Evolutionary conservation across 2,888 invertebrate species (phyloP).

Genomic region (Plagodis dolabraria): DNA sequence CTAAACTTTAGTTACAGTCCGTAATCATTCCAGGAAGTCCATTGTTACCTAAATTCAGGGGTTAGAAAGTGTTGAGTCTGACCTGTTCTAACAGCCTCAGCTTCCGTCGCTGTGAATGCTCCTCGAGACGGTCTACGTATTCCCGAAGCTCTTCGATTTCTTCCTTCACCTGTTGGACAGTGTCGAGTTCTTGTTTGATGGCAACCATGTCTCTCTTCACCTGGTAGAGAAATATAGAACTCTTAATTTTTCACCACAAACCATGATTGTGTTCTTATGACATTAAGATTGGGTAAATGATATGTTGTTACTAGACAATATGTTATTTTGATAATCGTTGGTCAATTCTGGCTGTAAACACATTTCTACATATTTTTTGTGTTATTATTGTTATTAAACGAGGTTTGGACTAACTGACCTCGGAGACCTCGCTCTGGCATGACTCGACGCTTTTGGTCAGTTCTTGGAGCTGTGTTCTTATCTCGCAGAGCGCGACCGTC

Average conservation of each 20-base stretch:
- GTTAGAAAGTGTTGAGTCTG: conserved; percentile 46
- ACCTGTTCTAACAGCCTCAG: conserved; percentile 97
- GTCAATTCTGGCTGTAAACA: too few relatives aligned
- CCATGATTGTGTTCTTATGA: too few relatives aligned
- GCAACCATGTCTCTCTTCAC: conserved; percentile 98
- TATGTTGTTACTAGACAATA: neutral
- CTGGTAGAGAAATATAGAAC: conserved; percentile 56
- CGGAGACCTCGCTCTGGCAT: conserved; percentile 97
- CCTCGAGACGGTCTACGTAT: conserved; percentile 96
- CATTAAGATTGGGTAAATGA: too few relatives aligned
- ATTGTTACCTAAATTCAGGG: neutral
- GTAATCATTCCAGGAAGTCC: too few relatives aligned
- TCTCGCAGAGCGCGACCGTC: conserved; percentile 96
- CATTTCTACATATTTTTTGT: too few relatives aligned
- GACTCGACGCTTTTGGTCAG: conserved; percentile 97
- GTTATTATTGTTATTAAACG: too few relatives aligned
- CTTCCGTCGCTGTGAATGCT: conserved; percentile 95
- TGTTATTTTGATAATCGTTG: neutral
- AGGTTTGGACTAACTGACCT: conserved; percentile 78
- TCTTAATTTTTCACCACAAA: neutral
- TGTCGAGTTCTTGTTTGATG: conserved; percentile 96
- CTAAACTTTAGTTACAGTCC: too few relatives aligned
- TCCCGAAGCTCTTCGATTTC: conserved; percentile 97
- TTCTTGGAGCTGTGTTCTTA: conserved; percentile 96
- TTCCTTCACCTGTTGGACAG: conserved; percentile 97